Percentiles rank a stretch among this genome's conserved stretches.
These are phyloP conservation scores for Blera fallax DNA, from an alignment of 2,888 invertebrate genomes.

Conservation along the genomic window DNA sequence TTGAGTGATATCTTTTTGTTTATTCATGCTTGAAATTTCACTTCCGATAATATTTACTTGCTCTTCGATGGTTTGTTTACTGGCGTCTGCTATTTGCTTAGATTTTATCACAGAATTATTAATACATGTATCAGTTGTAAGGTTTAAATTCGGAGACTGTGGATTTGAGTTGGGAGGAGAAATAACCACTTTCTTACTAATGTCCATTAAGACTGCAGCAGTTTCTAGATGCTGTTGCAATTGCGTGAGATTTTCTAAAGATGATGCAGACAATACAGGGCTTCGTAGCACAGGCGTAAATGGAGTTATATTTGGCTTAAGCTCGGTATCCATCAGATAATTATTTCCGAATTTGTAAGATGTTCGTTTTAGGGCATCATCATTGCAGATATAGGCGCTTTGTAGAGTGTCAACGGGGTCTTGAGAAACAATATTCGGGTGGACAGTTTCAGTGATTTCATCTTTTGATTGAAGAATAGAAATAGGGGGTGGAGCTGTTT, in stretches of 20 bases:
- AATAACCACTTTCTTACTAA: slow-evolving; percentile 81
- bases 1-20: slow-evolving; percentile 38
- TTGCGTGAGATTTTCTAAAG: slow-evolving; percentile 76
- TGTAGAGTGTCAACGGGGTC: slow-evolving; percentile 17
- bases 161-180: slow-evolving; percentile 81
- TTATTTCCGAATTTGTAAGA: slow-evolving; percentile 35
- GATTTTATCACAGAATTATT: slow-evolving; percentile 82
- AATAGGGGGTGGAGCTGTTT: slow-evolving; percentile 42
- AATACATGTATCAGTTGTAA: slow-evolving; percentile 80
- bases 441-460: slow-evolving; percentile 27
- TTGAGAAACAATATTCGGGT: slow-evolving; percentile 17
- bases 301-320: slow-evolving; percentile 44
- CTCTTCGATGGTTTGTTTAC: slow-evolving; percentile 72
- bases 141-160: slow-evolving; percentile 78
- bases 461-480: slow-evolving; percentile 21
- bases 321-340: slow-evolving; percentile 24
- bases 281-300: slow-evolving; percentile 35
- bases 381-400: slow-evolving; percentile 35
- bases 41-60: slow-evolving; percentile 35
- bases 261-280: slow-evolving; percentile 38
- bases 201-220: slow-evolving; percentile 82
- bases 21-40: slow-evolving; percentile 40
- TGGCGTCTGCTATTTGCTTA: slow-evolving; percentile 78
- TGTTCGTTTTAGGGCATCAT: slow-evolving; percentile 19
- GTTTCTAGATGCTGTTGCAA: slow-evolving; percentile 81